Conservation (phyloP, 2,888 invertebrate species). For the Fragum sueziense region DNA sequence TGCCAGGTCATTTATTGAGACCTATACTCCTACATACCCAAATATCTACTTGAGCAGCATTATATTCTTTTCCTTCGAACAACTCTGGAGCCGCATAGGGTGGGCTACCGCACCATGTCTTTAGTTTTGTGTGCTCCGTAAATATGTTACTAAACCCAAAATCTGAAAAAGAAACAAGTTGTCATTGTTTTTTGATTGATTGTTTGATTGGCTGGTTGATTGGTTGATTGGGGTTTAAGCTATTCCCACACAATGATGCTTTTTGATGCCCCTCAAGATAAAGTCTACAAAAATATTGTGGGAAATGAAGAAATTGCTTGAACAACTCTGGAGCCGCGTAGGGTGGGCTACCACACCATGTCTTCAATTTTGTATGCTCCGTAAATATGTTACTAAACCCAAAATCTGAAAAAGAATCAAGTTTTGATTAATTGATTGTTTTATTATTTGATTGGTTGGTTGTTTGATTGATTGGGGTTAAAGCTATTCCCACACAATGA, state of each 20-base stretch:
- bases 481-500: too few species aligned
- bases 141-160: slow-evolving; percentile 99
- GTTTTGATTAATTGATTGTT: too few species aligned
- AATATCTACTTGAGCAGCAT: slow-evolving; percentile 97
- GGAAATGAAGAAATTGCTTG: slow-evolving; percentile 85
- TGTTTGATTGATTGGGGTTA: too few species aligned
- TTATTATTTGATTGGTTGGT: too few species aligned
- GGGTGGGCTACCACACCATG: slow-evolving; percentile 98
- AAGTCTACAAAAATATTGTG: too few species aligned
- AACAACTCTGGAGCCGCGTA: slow-evolving; percentile 95
- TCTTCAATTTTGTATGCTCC: slow-evolving; percentile 92
- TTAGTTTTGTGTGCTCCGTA: slow-evolving; percentile 91
- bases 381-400: slow-evolving; percentile 98
- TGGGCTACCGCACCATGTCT: slow-evolving; percentile 98
- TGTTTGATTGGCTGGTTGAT: too few species aligned
- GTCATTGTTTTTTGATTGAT: too few species aligned
- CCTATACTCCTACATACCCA: slow-evolving; percentile 91
- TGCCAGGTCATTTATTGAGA: too few species aligned
- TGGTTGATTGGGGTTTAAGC: too few species aligned
- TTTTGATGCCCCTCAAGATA: too few species aligned
- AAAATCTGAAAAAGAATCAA: slow-evolving; percentile 88
- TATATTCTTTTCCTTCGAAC: slow-evolving; percentile 96
- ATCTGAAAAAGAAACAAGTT: slow-evolving; percentile 84
- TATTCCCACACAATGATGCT: too few species aligned
- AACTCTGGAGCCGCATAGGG: slow-evolving; percentile 95